These are phyloP conservation scores for Trichogramma dendrolimi DNA, from an alignment of 2,888 invertebrate genomes.

Conservation along the genomic window DNA sequence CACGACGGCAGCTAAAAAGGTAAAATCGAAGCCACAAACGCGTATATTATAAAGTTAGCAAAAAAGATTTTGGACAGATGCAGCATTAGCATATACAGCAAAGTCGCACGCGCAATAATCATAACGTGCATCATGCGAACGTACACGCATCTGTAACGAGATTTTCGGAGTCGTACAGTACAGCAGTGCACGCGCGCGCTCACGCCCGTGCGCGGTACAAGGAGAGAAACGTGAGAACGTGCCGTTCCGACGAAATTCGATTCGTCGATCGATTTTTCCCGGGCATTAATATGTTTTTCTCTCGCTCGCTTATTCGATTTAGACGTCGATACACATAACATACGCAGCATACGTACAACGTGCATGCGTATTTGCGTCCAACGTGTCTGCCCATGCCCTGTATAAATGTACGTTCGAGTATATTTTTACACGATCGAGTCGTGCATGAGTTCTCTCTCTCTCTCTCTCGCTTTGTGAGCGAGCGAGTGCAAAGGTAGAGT, in stretches of 20 bases:
- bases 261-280: slow-evolving; percentile 35
- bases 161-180: slow-evolving; percentile 31
- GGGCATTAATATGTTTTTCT: slow-evolving; percentile 29
- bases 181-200: slow-evolving; percentile 18
- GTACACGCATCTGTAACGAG: slow-evolving; percentile 11
- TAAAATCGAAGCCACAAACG: slow-evolving; percentile 6
- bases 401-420: too few relatives aligned
- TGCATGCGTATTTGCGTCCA: too few relatives aligned
- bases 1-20: slow-evolving; percentile 19
- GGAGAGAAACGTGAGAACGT: slow-evolving; percentile 35
- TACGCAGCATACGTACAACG: too few relatives aligned
- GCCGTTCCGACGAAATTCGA: slow-evolving; percentile 35
- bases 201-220: background rate
- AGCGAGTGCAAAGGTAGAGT: slow-evolving; percentile 16
- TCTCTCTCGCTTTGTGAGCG: background rate
- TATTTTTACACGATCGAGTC: too few relatives aligned
- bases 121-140: slow-evolving; percentile 12
- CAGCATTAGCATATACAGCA: slow-evolving; percentile 42
- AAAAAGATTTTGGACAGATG: slow-evolving; percentile 36
- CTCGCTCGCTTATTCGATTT: background rate
- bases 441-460: too few relatives aligned
- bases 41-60: background rate
- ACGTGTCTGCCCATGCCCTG: too few relatives aligned
- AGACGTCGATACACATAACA: background rate
- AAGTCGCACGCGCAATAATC: slow-evolving; percentile 29